Conservation (phyloP, 2,113 vertebrate genomes). For the Tragelaphus buxtoni region DNA sequence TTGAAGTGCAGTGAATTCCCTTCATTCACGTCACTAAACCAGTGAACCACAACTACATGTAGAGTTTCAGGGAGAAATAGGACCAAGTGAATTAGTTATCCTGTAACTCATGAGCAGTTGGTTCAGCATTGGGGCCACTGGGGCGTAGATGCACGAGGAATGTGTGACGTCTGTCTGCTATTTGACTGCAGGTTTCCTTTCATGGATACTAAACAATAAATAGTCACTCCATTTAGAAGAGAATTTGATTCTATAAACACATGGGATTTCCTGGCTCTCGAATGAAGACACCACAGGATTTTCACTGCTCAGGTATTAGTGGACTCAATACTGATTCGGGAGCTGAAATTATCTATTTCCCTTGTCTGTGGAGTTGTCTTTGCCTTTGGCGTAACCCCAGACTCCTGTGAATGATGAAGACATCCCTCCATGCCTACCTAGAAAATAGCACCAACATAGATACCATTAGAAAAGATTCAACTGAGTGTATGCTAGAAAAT, state of each 20-base stretch:
- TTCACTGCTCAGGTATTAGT: constrained; percentile 82
- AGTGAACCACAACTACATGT: constrained; percentile 2
- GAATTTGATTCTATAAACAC: constrained; percentile 63
- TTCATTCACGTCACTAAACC: constrained; percentile 46
- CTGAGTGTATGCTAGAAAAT: constrained; percentile 81
- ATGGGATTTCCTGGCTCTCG: constrained; percentile 66
- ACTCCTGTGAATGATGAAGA: constrained; percentile 81
- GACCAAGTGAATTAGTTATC: constrained; percentile 38
- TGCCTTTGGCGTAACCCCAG: constrained; percentile 83
- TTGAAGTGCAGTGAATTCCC: constrained; percentile 60
- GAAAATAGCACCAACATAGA: constrained; percentile 78
- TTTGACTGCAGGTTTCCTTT: constrained; percentile 59
- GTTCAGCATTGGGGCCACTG: background rate
- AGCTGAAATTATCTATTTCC: constrained; percentile 79
- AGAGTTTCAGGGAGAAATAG: constrained; percentile 56
- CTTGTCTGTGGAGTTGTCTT: constrained; percentile 77
- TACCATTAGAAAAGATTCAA: constrained; percentile 77
- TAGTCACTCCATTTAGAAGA: constrained; percentile 63
- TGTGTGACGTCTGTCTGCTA: constrained; percentile 28
- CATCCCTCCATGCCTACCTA: constrained; percentile 77
- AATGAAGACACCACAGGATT: constrained; percentile 70
- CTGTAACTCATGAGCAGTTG: background rate
- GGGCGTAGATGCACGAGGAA: background rate
- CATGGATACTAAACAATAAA: constrained; percentile 63
- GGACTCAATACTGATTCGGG: constrained; percentile 74